A percentile compares a stretch with the other conserved stretches of the same genome.
These are phyloP conservation scores for Xenopus petersii DNA, from an alignment of 2,797 vertebrate genomes.

Conservation along the genomic window DNA sequence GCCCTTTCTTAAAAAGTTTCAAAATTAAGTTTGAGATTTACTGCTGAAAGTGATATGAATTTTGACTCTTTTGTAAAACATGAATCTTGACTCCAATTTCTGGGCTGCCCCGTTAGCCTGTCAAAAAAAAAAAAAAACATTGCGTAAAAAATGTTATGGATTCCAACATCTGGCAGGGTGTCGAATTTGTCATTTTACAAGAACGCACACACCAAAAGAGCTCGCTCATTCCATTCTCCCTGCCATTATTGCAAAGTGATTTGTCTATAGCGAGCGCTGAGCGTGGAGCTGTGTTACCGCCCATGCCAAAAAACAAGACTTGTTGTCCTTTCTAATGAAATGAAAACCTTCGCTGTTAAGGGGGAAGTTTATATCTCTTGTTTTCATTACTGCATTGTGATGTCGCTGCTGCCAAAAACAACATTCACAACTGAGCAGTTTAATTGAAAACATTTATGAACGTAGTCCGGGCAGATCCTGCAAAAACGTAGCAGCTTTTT, in stretches of 20 bases:
- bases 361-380: constrained; percentile 38
- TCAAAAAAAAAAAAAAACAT: constrained; percentile 51
- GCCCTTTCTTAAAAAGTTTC: too few species aligned
- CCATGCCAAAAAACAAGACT: constrained; percentile 39
- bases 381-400: constrained; percentile 47
- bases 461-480: background rate
- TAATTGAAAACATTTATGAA: constrained; percentile 63
- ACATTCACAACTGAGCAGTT: constrained; percentile 56
- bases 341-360: constrained; percentile 50
- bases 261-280: constrained; percentile 52
- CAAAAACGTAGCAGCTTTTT: too few species aligned
- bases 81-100: background rate
- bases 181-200: constrained; percentile 72
- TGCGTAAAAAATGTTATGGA: constrained; percentile 62
- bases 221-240: constrained; percentile 61
- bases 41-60: constrained; percentile 49
- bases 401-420: constrained; percentile 48
- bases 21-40: too few species aligned
- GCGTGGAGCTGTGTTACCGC: constrained; percentile 32
- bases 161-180: constrained; percentile 71
- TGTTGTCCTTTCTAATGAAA: constrained; percentile 42
- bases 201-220: constrained; percentile 72
- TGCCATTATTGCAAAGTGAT: constrained; percentile 62
- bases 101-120: constrained; percentile 22
- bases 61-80: constrained; percentile 28